A percentile compares a stretch with the other conserved stretches of the same genome.
These are phyloP conservation scores for Mongoloraphidia duomilia DNA, from an alignment of 2,888 invertebrate genomes.

Conservation along the genomic window DNA sequence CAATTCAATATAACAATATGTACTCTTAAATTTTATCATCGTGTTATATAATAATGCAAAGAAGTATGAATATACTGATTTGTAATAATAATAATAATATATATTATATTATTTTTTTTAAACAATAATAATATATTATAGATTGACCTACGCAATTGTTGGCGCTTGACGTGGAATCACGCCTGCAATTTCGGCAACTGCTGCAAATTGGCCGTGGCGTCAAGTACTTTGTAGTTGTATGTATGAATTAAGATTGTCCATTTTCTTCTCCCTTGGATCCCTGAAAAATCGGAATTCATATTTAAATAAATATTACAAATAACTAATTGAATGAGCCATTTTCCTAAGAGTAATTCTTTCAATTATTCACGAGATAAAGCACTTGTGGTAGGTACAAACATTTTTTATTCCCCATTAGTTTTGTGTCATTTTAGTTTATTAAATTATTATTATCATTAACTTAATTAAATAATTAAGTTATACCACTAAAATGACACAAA, in stretches of 20 bases:
- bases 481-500: too few species aligned
- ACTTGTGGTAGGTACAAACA: too few species aligned
- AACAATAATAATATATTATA: neutral
- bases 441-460: too few species aligned
- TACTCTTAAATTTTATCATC: too few species aligned
- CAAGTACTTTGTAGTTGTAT: conserved; percentile 51
- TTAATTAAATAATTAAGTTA: too few species aligned
- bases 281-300: conserved; percentile 27
- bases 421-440: too few species aligned
- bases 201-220: conserved; percentile 42
- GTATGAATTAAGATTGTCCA: conserved; percentile 73
- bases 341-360: too few species aligned
- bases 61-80: neutral
- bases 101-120: conserved; percentile 1
- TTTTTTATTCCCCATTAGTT: too few species aligned
- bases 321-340: too few species aligned
- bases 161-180: conserved; percentile 4
- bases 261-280: conserved; percentile 80
- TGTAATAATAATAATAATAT: conserved; percentile 1
- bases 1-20: too few species aligned
- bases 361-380: too few species aligned
- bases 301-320: neutral
- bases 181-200: conserved; percentile 12
- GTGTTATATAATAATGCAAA: too few species aligned
- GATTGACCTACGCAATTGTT: conserved; percentile 9